Percentiles rank a stretch among this genome's conserved stretches.
These are phyloP conservation scores for Tribolium madens DNA, from an alignment of 1,140 invertebrate genomes.

Conservation along the genomic window DNA sequence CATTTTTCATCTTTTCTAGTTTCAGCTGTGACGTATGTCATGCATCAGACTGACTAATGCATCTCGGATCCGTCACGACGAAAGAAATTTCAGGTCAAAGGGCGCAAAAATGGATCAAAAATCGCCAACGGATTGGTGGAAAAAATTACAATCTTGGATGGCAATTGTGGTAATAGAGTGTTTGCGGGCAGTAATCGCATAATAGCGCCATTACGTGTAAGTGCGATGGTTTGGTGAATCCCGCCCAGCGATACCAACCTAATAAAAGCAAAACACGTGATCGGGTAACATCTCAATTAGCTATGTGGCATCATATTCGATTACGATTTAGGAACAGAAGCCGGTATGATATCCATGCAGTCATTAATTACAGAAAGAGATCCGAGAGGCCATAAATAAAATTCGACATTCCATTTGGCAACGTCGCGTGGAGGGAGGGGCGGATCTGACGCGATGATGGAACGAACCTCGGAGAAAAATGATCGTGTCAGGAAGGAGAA, in stretches of 20 bases:
- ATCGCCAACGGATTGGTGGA: too few relatives aligned
- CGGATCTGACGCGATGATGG: constrained; percentile 67
- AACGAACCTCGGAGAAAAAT: constrained; percentile 66
- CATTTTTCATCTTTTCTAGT: constrained; percentile 66
- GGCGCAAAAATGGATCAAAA: not conserved
- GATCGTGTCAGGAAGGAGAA: constrained; percentile 64
- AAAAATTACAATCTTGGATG: too few relatives aligned
- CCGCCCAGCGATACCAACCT: not conserved
- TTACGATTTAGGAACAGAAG: constrained; percentile 57
- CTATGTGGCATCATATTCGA: constrained; percentile 52
- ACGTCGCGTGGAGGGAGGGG: constrained; percentile 63
- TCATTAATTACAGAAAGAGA: constrained; percentile 67
- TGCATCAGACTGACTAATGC: constrained; percentile 58
- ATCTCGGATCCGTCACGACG: constrained; percentile 29
- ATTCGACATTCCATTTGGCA: constrained; percentile 67
- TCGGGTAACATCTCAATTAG: constrained; percentile 41
- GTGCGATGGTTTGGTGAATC: constrained; percentile 10
- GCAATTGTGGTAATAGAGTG: constrained; percentile 15
- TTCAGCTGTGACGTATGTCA: constrained; percentile 64
- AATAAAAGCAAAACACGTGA: constrained; percentile 7
- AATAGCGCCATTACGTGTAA: constrained; percentile 13
- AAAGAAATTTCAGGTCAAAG: not conserved
- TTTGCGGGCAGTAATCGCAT: not conserved
- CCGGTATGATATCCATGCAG: constrained; percentile 60
- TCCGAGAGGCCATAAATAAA: constrained; percentile 66